phyloP scores from a whole-genome alignment of 2,797 vertebrate species.

The Hemibagrus guttatus region DNA sequence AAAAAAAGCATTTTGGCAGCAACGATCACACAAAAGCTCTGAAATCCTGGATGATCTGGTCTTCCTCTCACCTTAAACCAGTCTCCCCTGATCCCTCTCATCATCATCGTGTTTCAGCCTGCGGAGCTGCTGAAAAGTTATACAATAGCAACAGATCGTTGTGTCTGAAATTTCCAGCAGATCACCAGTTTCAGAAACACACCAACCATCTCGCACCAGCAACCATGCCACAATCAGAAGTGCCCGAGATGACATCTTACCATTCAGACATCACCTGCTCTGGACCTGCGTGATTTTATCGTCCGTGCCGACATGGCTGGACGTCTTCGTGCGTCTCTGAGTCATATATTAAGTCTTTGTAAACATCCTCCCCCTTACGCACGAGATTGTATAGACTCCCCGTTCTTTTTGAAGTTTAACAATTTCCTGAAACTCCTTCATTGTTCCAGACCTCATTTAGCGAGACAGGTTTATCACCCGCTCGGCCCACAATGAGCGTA shows the following conservation, averaged over 20 bases:
- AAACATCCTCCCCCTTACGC: not conserved
- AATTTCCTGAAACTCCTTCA: slow-evolving; percentile 37
- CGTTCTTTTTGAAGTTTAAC: slow-evolving; percentile 40
- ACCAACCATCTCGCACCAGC: slow-evolving; percentile 1
- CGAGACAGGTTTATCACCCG: slow-evolving; percentile 35
- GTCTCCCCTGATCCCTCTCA: not conserved
- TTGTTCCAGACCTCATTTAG: slow-evolving; percentile 38
- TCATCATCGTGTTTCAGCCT: not conserved
- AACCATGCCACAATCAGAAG: not conserved
- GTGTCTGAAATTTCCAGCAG: not conserved
- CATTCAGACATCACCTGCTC: not conserved
- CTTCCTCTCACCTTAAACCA: not conserved
- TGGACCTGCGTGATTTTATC: not conserved
- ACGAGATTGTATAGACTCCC: slow-evolving; percentile 6
- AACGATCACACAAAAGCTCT: too few relatives aligned
- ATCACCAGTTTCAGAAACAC: not conserved
- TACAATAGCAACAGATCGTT: too few relatives aligned
- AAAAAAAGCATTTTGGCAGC: too few relatives aligned
- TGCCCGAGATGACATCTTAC: not conserved
- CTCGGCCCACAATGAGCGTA: not conserved
- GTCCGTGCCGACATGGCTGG: not conserved
- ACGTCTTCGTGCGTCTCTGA: not conserved
- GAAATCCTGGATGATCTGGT: not conserved
- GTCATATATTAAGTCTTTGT: not conserved
- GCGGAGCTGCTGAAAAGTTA: too few relatives aligned